Evolutionary conservation across 1,140 invertebrate species (phyloP).

Genomic region (Drosophila busckii): DNA sequence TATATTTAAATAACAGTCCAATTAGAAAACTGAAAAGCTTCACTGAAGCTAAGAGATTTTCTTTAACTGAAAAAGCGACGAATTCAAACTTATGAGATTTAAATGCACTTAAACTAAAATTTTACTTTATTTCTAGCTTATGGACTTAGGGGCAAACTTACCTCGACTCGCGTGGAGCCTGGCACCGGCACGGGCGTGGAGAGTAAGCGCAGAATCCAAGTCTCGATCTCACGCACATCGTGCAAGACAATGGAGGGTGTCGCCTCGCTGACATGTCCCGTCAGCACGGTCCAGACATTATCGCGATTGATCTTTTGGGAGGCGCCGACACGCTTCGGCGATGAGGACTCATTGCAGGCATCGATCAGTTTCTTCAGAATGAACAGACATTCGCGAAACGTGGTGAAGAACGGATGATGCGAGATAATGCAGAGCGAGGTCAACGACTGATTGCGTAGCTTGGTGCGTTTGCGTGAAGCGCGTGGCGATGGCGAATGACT

Average conservation of each 20-base stretch:
- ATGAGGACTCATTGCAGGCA: conserved; percentile 96
- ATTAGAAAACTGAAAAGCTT: no score
- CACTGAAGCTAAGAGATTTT: no score
- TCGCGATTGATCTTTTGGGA: conserved; percentile 88
- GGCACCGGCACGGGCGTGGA: conserved; percentile 98
- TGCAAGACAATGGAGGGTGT: conserved; percentile 94
- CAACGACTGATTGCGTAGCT: conserved; percentile 92
- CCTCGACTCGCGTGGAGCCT: conserved; percentile 96
- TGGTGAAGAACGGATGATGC: conserved; percentile 99
- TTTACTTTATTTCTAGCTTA: not conserved
- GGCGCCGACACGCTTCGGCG: conserved; percentile 91
- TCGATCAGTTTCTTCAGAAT: conserved; percentile 97
- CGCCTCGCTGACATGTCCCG: conserved; percentile 85
- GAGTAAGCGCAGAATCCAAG: conserved; percentile 96
- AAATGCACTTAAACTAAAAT: not conserved
- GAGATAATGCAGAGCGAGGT: conserved; percentile 98
- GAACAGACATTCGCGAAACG: conserved; percentile 97
- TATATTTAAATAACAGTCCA: no score
- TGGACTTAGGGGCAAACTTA: conserved; percentile 77
- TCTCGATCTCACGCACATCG: conserved; percentile 98
- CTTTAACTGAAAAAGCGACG: no score
- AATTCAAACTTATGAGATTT: no score
- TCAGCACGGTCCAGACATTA: conserved; percentile 94
- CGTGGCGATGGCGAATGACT: conserved; percentile 91
- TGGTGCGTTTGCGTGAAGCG: conserved; percentile 88